Base-by-base conservation (phyloP, 2,888 invertebrate species). In the Caenorhabditis panamensis region DNA sequence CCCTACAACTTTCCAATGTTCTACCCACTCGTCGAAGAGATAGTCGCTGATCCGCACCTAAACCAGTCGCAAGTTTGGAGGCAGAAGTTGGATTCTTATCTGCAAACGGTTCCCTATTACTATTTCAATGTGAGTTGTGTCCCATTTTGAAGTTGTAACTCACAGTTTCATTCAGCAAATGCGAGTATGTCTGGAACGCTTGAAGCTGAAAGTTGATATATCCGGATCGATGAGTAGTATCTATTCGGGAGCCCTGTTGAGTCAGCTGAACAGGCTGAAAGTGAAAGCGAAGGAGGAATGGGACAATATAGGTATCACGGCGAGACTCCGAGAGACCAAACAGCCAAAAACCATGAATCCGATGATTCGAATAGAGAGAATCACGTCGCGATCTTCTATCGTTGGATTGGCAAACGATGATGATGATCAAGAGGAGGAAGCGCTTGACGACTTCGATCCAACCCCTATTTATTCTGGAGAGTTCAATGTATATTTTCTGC, bases 1-100 rank as follows among this genome's bases (percentile, higher is more conserved):
- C 98, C 99, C 28, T 99, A 99, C 93, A 99, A 99, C 92, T 99
- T 98, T 92, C 97, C 98, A 1, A 95, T 95, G 41, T 92, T 99
- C 37, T 92, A 98, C 89, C 96, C 96, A 0, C 92, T 99, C 11
- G 92, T 99, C 31, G 92, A 93, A 91, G 91, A 91, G 90, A 54
- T 82, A 22, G 28, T 62, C 47, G 56, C 47, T 41, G 66, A 66
- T n/a, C 75, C 75, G 0, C 22, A 51, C 41, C 44, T 75, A 8
- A 66, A n/a, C 1, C 24, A 11, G 8, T 77, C 61, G 16, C 53
- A 56, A 67, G 95, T 13, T 94, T 96, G 97, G 95, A 94, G 96
- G 89, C 94, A 94, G 69, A 95, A 95, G 83, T 97, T 99, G 92
- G 95, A 96, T 88, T 95, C 95, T 91, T 99, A 99, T 91, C 94